Evolutionary conservation across 2,888 invertebrate genomes (phyloP), one percentile per base, ranked within the genome.

Genomic region (Thera obeliscata): DNA sequence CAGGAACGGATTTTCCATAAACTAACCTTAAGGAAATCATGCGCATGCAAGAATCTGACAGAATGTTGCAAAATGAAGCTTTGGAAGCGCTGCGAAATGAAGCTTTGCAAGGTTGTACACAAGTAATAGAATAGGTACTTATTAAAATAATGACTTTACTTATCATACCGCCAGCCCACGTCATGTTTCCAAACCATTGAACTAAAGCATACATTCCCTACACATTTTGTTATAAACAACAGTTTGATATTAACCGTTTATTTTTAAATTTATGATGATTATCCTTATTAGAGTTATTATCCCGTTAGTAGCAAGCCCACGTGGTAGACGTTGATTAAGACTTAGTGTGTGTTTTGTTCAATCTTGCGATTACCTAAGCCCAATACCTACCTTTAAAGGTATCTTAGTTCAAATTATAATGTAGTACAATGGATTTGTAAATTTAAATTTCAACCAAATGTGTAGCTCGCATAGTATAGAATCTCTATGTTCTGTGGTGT

Each of bases 141-240:
- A 52, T 1, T 52, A 33, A 52, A 52, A 52, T 33, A 9, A 52
- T 52, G 52, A 52, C 22, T 55, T 55, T 46, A 6, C 11, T 46
- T 55, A 57, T 64, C 38, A 54, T 56, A 11, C 36, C 22, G n/a
- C 36, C 56, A 22, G 12, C 36, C 48, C 52, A 61, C 66, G 61
- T 36, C 22, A 36, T 8, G 56, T 60, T 67, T 63, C 56, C 67
- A 58, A 56, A 56, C 6, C 63, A 66, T 60, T 65, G 61, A 66
- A 59, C 64, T 46, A 49, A 55, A 48, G 54, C 46, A 56, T 55
- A 22, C 38, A 60, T n/a, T 60, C 52, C 41, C 52, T 48, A 61
- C 46, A 41, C 22, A 12, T 56, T 56, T 12, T 56, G 41, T 12
- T 54, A 54, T 8, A 6, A 56, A 56, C 38, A 56, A n/a, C n/a